phyloP scores from a whole-genome alignment of 2,113 vertebrate genomes.

The Reinhardtius hippoglossoides region DNA sequence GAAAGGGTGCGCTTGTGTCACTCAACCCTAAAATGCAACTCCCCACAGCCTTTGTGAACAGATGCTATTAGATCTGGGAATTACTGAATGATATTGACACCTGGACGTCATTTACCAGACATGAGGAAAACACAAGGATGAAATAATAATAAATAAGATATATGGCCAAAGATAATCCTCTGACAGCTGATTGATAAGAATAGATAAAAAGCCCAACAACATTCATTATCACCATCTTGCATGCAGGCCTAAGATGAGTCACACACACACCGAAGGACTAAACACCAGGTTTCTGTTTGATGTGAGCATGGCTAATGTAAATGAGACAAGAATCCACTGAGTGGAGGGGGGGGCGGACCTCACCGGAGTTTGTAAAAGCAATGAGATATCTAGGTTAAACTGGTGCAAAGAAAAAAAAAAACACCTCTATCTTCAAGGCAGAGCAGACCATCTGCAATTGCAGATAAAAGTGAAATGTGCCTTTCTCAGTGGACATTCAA shows the following conservation, averaged over 20 bases:
- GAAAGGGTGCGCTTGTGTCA: no score
- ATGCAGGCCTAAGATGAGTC: neutral
- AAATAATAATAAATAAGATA: no score
- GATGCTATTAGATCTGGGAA: no score
- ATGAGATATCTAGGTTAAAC: constrained; percentile 7
- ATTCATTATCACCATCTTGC: no score
- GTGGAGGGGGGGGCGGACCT: neutral
- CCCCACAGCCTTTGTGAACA: no score
- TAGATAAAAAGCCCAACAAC: no score
- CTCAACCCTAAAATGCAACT: no score
- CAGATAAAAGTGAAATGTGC: constrained; percentile 24
- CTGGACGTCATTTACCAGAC: no score
- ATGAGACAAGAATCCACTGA: neutral
- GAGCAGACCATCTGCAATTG: constrained; percentile 31
- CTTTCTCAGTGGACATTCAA: constrained; percentile 22
- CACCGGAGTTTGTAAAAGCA: constrained; percentile 18
- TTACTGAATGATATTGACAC: no score
- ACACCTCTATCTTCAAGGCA: constrained; percentile 7
- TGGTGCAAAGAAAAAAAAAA: neutral
- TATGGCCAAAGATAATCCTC: no score
- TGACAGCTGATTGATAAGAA: no score
- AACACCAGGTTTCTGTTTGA: constrained; percentile 2
- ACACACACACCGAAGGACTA: neutral
- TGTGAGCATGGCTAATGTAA: neutral
- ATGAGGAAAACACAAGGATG: no score